phyloP scores from a whole-genome alignment of 2,797 vertebrate species.

The Synaphobranchus kaupii region DNA sequence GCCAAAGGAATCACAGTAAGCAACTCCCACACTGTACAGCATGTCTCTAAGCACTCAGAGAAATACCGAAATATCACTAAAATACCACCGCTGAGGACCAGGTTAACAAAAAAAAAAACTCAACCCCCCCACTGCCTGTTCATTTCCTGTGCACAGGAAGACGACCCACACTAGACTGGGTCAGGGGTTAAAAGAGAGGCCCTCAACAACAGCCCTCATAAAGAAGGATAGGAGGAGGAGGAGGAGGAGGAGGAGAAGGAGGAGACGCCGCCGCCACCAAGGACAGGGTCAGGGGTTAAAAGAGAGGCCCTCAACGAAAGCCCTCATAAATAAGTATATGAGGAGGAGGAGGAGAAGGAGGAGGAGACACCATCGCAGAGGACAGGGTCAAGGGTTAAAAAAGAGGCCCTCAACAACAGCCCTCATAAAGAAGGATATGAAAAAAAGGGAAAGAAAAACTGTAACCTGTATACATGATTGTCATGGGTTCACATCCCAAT shows the following conservation, averaged over 20 bases:
- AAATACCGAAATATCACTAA: not conserved
- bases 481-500: not conserved
- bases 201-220: not conserved
- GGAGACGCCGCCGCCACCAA: too few relatives aligned
- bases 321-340: too few relatives aligned
- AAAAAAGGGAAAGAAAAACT: not conserved
- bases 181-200: too few relatives aligned
- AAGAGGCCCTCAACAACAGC: not conserved
- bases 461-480: not conserved
- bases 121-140: slow-evolving; percentile 31
- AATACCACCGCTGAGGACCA: not conserved
- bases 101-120: not conserved
- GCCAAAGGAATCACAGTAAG: not conserved
- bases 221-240: not conserved
- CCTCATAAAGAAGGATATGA: not conserved
- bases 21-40: not conserved
- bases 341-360: too few relatives aligned
- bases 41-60: not conserved
- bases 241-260: too few relatives aligned
- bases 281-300: too few relatives aligned
- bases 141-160: slow-evolving; percentile 52
- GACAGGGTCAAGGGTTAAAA: too few relatives aligned
- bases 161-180: too few relatives aligned
- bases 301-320: too few relatives aligned
- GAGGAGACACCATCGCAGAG: too few relatives aligned